These are phyloP conservation scores for Coendou prehensilis DNA, from an alignment of 2,797 vertebrate species.

Conservation along the genomic window DNA sequence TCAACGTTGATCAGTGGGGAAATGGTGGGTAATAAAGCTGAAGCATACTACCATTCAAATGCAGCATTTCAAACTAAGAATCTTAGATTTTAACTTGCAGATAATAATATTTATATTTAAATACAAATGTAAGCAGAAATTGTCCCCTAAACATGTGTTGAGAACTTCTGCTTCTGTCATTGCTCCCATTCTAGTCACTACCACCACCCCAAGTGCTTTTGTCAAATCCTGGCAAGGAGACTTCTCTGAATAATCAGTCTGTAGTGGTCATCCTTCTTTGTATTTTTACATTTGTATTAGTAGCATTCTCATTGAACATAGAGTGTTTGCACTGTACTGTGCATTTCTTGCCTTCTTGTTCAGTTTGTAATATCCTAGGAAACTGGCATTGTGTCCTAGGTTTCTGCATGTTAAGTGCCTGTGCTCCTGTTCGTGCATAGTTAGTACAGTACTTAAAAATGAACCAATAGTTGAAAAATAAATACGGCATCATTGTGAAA, in stretches of 20 bases:
- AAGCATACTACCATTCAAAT: not conserved
- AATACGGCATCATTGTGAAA: not conserved
- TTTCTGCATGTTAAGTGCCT: not conserved
- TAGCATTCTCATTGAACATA: no score
- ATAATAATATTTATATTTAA: not conserved
- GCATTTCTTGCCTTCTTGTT: not conserved
- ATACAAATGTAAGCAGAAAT: not conserved
- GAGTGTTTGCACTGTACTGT: not conserved
- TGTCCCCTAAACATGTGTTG: not conserved
- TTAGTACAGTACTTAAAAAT: not conserved
- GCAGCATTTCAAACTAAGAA: not conserved
- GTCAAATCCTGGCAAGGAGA: not conserved
- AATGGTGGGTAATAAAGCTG: not conserved
- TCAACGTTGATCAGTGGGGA: not conserved
- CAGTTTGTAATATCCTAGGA: not conserved
- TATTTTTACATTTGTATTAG: not conserved
- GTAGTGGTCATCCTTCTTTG: not conserved
- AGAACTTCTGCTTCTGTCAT: not conserved
- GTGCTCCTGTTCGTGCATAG: not conserved
- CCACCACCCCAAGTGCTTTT: fast-evolving
- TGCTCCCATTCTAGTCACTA: not conserved
- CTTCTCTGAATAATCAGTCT: not conserved
- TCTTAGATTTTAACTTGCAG: not conserved
- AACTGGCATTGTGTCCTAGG: not conserved
- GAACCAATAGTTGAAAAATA: not conserved